phyloP scores from a whole-genome alignment of 2,113 vertebrate genomes.

The Promerops cafer region DNA sequence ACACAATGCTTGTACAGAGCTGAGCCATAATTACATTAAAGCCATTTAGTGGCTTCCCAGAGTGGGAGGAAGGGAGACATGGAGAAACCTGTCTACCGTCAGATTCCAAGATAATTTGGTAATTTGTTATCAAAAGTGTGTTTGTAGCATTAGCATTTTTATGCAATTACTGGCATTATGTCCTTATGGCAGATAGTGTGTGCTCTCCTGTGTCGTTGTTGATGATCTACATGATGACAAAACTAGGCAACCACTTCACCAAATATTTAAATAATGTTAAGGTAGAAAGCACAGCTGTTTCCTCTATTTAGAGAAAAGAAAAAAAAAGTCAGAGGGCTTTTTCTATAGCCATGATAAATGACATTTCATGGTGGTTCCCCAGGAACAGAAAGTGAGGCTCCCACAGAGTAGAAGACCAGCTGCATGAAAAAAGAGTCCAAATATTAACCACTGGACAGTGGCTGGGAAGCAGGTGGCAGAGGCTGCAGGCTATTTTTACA shows the following conservation, averaged over 20 bases:
- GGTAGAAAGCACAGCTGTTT: constrained; percentile 48
- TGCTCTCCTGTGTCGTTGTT: constrained; percentile 14
- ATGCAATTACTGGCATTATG: constrained; percentile 26
- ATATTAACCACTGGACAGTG: constrained; percentile 68
- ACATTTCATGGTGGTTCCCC: constrained; percentile 15
- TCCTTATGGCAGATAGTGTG: constrained; percentile 19
- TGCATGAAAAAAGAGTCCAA: constrained; percentile 61
- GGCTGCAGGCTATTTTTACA: constrained; percentile 69
- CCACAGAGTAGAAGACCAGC: constrained; percentile 67
- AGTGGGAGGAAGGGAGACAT: background rate
- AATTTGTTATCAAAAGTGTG: constrained; percentile 50
- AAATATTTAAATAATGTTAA: constrained; percentile 47
- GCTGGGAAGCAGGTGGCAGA: constrained; percentile 70
- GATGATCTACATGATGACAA: constrained; percentile 10
- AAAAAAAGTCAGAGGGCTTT: background rate
- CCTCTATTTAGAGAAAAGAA: background rate
- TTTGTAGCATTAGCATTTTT: constrained; percentile 48
- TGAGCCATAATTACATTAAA: constrained; percentile 6
- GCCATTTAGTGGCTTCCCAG: background rate
- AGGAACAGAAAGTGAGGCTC: constrained; percentile 23
- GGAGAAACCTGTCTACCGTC: background rate
- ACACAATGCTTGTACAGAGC: background rate
- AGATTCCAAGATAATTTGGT: constrained; percentile 25
- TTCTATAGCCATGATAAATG: constrained; percentile 43
- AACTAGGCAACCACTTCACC: constrained; percentile 25